A percentile compares a stretch with the other conserved stretches of the same genome.
Conservation (phyloP, 2,888 invertebrate species). For the Dioctria linearis region DNA sequence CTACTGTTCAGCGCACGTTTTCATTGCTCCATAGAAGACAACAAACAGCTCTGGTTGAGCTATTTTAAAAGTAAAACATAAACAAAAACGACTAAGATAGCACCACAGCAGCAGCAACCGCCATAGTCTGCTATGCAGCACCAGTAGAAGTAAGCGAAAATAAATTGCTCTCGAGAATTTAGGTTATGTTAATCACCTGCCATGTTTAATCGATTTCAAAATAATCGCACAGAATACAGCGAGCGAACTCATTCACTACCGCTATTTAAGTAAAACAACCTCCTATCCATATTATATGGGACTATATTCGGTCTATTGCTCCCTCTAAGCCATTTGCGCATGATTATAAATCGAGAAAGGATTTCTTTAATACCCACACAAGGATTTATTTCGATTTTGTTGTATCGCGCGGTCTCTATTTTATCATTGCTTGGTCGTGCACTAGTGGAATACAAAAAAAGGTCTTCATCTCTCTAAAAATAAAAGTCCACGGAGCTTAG, state of each 20-base stretch:
- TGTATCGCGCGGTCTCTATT: neutral
- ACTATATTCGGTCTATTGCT: too few species aligned
- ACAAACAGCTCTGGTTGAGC: neutral
- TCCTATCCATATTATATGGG: neutral
- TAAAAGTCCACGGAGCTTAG: neutral
- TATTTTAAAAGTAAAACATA: conserved; percentile 26
- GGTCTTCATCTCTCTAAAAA: neutral
- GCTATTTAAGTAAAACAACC: neutral
- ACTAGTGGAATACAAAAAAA: neutral
- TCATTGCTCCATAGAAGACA: neutral
- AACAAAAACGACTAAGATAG: conserved; percentile 35
- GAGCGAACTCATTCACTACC: neutral
- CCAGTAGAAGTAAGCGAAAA: conserved; percentile 20
- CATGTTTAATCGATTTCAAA: conserved; percentile 54
- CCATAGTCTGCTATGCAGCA: neutral
- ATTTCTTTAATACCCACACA: neutral
- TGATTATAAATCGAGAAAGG: neutral
- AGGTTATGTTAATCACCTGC: conserved; percentile 55
- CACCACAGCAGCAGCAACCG: conserved; percentile 12
- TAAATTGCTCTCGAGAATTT: conserved; percentile 33
- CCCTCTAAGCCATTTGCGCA: neutral
- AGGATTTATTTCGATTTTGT: neutral
- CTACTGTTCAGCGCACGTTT: neutral
- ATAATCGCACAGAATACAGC: conserved; percentile 2
- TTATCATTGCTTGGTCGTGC: neutral